Evolutionary conservation across 2,888 invertebrate species (phyloP).

Genomic region (Sinhomidia bicolor): DNA sequence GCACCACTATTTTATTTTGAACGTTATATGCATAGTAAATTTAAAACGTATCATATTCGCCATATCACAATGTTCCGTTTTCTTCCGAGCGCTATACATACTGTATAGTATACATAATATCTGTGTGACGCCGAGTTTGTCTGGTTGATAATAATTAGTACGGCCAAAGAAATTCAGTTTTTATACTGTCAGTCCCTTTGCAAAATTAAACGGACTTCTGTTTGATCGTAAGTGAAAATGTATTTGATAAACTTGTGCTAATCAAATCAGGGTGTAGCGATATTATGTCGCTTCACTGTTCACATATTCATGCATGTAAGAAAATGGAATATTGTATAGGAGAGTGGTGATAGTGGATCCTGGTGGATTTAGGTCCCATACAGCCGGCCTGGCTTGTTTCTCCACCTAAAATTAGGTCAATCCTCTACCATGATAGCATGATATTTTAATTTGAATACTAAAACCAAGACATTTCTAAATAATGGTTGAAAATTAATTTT

Average conservation of each 20-base stretch:
- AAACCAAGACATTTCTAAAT: neutral
- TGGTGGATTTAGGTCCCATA: slow-evolving; percentile 37
- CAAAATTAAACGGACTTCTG: neutral
- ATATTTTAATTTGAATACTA: neutral
- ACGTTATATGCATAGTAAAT: no score
- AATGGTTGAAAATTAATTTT: slow-evolving; percentile 15
- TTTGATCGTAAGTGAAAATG: slow-evolving; percentile 11
- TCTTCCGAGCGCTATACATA: neutral
- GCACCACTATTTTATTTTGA: neutral
- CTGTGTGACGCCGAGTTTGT: neutral
- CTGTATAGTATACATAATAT: neutral
- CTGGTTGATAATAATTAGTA: neutral
- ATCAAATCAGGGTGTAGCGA: neutral
- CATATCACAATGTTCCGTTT: no score
- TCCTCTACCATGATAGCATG: neutral
- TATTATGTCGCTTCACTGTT: neutral
- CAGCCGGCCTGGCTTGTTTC: slow-evolving; percentile 35
- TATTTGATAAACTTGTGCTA: slow-evolving; percentile 14
- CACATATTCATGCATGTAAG: neutral
- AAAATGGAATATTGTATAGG: neutral
- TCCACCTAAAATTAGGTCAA: slow-evolving; percentile 52
- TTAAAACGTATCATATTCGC: no score
- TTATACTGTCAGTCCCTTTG: neutral
- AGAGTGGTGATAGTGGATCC: slow-evolving; percentile 18
- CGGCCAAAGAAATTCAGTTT: neutral